Evolutionary conservation across 1,140 invertebrate genomes (phyloP).

Genomic region (Formica selysi): DNA sequence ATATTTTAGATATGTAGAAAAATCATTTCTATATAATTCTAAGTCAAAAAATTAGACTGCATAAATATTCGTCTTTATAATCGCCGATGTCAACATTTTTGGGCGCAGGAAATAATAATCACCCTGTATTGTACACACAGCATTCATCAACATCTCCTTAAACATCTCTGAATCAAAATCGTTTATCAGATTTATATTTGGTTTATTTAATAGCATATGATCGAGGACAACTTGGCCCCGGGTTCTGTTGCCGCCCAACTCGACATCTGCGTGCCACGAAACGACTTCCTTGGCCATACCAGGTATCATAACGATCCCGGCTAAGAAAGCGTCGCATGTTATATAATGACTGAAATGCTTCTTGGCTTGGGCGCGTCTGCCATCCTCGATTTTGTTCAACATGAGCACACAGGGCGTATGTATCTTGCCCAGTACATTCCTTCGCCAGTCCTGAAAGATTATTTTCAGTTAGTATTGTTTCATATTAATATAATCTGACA

Average conservation of each 20-base stretch:
- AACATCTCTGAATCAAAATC: conserved; percentile 86
- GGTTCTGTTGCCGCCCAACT: conserved; percentile 87
- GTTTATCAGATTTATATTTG: conserved; percentile 87
- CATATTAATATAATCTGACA: conserved; percentile 4
- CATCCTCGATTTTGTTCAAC: conserved; percentile 87
- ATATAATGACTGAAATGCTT: conserved; percentile 81
- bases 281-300: conserved; percentile 73
- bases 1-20: neutral
- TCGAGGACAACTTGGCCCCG: conserved; percentile 89
- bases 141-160: conserved; percentile 83
- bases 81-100: neutral
- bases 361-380: conserved; percentile 78
- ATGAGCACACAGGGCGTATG: conserved; percentile 84
- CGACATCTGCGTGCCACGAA: conserved; percentile 86
- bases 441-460: conserved; percentile 87
- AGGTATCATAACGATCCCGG: conserved; percentile 86
- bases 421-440: conserved; percentile 84
- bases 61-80: neutral
- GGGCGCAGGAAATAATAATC: neutral
- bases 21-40: neutral
- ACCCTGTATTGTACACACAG: conserved; percentile 69
- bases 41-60: neutral
- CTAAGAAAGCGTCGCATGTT: conserved; percentile 88
- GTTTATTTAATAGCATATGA: conserved; percentile 85
- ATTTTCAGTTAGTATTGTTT: conserved; percentile 51